Conservation (phyloP, 2,888 invertebrate species). For the Hydraecia micacea region DNA sequence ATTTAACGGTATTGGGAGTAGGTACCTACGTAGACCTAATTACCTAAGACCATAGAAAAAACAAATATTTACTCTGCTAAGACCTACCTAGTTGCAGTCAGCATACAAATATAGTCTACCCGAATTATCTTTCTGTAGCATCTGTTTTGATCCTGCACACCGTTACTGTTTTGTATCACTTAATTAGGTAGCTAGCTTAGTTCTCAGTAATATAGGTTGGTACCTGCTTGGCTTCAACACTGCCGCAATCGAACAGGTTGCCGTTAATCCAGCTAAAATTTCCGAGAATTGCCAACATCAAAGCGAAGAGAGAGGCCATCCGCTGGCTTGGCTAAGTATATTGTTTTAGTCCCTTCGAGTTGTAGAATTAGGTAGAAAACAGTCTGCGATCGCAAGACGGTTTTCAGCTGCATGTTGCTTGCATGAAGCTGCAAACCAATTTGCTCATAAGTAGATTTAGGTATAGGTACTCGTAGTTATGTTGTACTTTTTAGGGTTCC, state of each 20-base stretch:
- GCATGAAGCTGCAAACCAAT: not conserved
- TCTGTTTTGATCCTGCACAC: not conserved
- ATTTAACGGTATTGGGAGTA: not conserved
- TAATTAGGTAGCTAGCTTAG: not conserved
- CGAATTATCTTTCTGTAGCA: not conserved
- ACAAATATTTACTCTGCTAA: no score
- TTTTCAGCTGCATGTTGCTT: not conserved
- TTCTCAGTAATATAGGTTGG: not conserved
- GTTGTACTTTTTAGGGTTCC: not conserved
- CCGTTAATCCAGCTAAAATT: not conserved
- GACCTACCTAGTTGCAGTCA: not conserved
- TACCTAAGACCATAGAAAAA: no score
- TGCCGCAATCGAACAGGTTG: not conserved
- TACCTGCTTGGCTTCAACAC: not conserved
- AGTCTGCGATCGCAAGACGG: not conserved
- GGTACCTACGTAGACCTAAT: not conserved
- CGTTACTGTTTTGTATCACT: conserved; percentile 6
- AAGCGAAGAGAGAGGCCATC: not conserved
- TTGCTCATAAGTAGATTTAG: not conserved
- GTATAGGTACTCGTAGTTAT: not conserved
- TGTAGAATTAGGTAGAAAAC: not conserved
- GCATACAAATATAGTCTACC: not conserved
- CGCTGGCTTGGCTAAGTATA: not conserved
- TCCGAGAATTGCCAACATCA: not conserved
- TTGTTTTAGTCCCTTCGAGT: not conserved